Conservation (phyloP, 2,888 invertebrate genomes). For the Ectemnius continuus region DNA sequence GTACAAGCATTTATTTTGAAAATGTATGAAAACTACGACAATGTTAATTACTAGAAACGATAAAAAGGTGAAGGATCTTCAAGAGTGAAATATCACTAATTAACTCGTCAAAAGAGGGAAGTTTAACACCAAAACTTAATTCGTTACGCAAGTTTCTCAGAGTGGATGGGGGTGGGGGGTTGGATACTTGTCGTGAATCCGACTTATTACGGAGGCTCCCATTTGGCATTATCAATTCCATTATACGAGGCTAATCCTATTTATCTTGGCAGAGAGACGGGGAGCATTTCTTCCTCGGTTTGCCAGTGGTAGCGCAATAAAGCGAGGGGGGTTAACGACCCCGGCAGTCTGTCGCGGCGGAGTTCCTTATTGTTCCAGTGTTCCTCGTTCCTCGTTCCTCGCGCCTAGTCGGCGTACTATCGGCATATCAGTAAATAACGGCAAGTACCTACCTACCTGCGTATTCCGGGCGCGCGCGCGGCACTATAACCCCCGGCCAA, state of each 20-base stretch:
- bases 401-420: background rate
- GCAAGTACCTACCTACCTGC: slow-evolving; percentile 5
- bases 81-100: too few relatives aligned
- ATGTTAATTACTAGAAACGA: too few relatives aligned
- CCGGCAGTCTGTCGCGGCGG: slow-evolving; percentile 22
- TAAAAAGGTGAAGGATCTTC: too few relatives aligned
- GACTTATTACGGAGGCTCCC: too few relatives aligned
- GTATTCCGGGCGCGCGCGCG: background rate
- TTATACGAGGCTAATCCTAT: background rate
- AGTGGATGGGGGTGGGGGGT: too few relatives aligned
- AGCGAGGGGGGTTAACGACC: slow-evolving; percentile 41
- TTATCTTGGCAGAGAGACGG: slow-evolving; percentile 3
- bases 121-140: too few relatives aligned
- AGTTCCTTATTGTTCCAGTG: slow-evolving; percentile 32
- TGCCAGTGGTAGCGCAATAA: slow-evolving; percentile 17
- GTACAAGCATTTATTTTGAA: too few relatives aligned
- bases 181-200: too few relatives aligned
- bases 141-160: too few relatives aligned
- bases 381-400: background rate
- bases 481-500: too few relatives aligned
- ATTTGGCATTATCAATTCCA: background rate
- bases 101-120: too few relatives aligned
- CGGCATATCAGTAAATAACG: slow-evolving; percentile 4
- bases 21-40: too few relatives aligned
- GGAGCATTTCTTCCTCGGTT: background rate